phyloP scores from a whole-genome alignment of 2,797 vertebrate species.

The Tenualosa thibaudeaui region DNA sequence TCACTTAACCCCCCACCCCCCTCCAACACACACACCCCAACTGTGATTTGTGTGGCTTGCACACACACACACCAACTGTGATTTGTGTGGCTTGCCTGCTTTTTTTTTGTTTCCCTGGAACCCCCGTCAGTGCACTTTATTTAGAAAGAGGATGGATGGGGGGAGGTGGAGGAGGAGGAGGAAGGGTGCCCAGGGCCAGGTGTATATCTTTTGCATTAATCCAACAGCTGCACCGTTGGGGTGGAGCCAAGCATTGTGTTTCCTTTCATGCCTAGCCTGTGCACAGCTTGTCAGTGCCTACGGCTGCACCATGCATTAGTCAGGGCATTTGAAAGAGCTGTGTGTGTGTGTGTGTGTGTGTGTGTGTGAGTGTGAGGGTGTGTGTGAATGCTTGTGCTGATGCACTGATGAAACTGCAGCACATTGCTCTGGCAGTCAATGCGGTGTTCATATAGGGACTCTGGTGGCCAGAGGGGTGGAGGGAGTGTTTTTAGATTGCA shows the following conservation, averaged over 20 bases:
- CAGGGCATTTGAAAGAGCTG: not conserved
- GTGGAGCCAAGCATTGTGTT: constrained; percentile 34
- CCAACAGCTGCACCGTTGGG: constrained; percentile 47
- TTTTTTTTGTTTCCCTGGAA: constrained; percentile 29
- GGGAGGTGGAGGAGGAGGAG: constrained; percentile 42
- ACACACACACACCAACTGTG: constrained; percentile 23
- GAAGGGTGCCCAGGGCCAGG: constrained; percentile 45
- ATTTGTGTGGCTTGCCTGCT: constrained; percentile 28
- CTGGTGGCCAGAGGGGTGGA: constrained; percentile 22
- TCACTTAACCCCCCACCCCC: not conserved
- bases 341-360: constrained; percentile 33
- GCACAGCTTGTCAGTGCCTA: constrained; percentile 34
- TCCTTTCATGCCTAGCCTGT: constrained; percentile 33
- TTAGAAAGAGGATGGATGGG: not conserved
- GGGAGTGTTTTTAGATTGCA: constrained; percentile 21
- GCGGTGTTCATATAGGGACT: constrained; percentile 32
- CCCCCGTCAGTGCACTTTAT: constrained; percentile 32
- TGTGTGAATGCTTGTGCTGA: constrained; percentile 28
- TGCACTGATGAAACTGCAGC: constrained; percentile 50
- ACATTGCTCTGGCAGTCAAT: constrained; percentile 42
- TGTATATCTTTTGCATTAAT: constrained; percentile 49
- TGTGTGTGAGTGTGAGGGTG: not conserved
- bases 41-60: constrained; percentile 29
- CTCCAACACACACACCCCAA: constrained; percentile 2
- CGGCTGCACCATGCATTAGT: not conserved